These are phyloP conservation scores for Oophaga pumilio DNA, from an alignment of 2,113 vertebrate genomes.

Conservation along the genomic window DNA sequence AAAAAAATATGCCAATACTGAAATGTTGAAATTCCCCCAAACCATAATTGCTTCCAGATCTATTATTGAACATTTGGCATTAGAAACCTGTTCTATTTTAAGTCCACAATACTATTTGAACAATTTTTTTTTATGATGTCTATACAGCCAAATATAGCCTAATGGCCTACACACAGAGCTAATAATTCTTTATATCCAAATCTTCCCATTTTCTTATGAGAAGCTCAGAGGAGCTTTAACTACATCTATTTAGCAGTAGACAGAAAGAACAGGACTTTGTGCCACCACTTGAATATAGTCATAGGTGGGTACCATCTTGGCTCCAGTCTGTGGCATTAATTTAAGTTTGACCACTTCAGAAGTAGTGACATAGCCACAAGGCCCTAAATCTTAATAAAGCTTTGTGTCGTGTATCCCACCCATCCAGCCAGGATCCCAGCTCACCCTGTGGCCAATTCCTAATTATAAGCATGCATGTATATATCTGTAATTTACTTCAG, in stretches of 20 bases:
- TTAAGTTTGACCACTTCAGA: conserved; percentile 35
- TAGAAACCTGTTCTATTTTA: background rate
- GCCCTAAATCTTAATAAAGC: conserved; percentile 26
- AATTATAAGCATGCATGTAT: conserved; percentile 43
- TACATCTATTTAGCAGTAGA: background rate
- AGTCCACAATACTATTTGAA: background rate
- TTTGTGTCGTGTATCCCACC: conserved; percentile 39
- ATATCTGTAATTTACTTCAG: conserved; percentile 32
- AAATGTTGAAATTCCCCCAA: background rate
- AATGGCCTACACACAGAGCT: background rate
- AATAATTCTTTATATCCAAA: background rate
- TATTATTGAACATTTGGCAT: conserved; percentile 1
- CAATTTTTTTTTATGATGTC: background rate
- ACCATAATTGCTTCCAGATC: conserved; percentile 1
- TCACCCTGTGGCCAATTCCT: background rate
- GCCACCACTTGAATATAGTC: background rate
- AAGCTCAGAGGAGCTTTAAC: background rate
- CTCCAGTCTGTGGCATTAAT: background rate
- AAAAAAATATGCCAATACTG: too few species aligned
- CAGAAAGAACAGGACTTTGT: background rate
- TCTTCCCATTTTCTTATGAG: background rate
- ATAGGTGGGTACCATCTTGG: background rate
- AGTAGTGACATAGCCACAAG: background rate
- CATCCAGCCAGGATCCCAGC: background rate
- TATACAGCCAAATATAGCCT: background rate